Conservation (phyloP, 2,113 vertebrate genomes). For the Tyto alba region DNA sequence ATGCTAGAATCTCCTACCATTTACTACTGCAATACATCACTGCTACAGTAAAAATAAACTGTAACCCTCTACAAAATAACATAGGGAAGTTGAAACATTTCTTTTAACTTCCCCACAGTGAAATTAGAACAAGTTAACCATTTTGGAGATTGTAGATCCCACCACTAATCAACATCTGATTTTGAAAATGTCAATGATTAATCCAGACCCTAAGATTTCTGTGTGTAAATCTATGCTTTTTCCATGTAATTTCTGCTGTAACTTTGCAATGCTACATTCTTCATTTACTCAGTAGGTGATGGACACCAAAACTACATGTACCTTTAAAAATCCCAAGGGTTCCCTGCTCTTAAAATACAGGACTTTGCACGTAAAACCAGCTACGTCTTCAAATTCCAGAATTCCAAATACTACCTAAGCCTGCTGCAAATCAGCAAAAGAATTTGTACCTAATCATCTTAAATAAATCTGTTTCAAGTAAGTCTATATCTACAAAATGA, state of each 20-base stretch:
- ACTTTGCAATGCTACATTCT: background rate
- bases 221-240: fast-evolving
- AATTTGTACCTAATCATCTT: conserved; percentile 36
- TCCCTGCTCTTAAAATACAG: background rate
- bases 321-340: background rate
- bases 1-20: background rate
- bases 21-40: background rate
- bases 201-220: background rate
- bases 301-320: background rate
- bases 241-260: background rate
- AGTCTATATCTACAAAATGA: background rate
- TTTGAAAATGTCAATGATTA: background rate
- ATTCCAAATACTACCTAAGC: background rate
- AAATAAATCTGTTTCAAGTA: background rate
- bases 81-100: background rate
- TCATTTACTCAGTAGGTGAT: background rate
- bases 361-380: background rate
- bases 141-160: background rate
- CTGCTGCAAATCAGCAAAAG: conserved; percentile 40
- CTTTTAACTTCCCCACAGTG: background rate
- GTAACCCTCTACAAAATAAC: background rate
- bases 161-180: background rate
- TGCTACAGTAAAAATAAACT: background rate
- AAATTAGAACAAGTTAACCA: background rate
- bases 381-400: background rate